Percentiles rank a stretch among this genome's conserved stretches.
Conservation (phyloP, 1,140 invertebrate genomes). For the Yoshiicerus persimilis region DNA sequence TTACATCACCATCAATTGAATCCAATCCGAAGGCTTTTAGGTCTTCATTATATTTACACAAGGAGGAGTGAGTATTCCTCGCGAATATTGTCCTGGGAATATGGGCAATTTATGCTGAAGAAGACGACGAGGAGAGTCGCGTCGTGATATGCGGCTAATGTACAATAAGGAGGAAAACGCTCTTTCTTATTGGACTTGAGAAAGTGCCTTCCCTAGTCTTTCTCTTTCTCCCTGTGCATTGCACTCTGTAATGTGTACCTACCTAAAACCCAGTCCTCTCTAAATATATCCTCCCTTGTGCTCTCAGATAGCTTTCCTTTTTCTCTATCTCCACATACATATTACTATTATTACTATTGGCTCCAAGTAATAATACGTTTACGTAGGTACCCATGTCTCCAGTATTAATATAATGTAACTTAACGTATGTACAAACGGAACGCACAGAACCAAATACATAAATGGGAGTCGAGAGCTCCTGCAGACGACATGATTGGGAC, state of each 20-base stretch:
- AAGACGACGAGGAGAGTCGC: neutral
- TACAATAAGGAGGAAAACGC: constrained; percentile 28
- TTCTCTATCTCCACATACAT: neutral
- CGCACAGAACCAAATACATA: neutral
- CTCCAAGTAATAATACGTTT: neutral
- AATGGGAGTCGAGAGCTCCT: constrained; percentile 20
- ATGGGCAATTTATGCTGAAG: constrained; percentile 42
- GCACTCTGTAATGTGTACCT: neutral
- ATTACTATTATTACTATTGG: neutral
- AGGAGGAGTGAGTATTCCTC: constrained; percentile 38
- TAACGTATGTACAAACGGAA: neutral
- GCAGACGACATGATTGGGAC: constrained; percentile 30
- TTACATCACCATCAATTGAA: constrained; percentile 43
- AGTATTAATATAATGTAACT: neutral
- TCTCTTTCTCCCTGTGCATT: neutral
- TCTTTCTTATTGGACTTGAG: constrained; percentile 2
- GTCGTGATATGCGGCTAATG: constrained; percentile 30
- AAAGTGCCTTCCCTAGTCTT: neutral
- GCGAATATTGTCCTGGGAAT: constrained; percentile 44
- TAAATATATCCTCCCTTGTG: too few species aligned
- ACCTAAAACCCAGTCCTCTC: neutral
- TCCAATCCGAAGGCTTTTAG: constrained; percentile 46
- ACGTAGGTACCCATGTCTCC: neutral
- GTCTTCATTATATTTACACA: constrained; percentile 49
- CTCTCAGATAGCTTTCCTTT: neutral